Conservation (phyloP, 1,140 invertebrate genomes). For the Aricia agestis region DNA sequence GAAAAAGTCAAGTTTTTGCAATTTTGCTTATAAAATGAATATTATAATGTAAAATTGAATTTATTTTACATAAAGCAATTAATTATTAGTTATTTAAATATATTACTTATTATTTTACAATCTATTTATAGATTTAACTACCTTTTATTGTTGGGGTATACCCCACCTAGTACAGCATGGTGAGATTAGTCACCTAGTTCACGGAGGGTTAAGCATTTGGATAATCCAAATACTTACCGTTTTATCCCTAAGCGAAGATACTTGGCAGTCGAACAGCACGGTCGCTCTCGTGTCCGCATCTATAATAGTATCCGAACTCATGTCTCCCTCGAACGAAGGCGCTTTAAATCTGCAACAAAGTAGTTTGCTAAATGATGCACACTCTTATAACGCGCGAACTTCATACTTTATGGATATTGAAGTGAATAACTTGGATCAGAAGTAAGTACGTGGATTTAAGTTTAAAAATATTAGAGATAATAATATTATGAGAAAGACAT, state of each 20-base stretch:
- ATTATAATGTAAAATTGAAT: too few relatives aligned
- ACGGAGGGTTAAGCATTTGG: too few relatives aligned
- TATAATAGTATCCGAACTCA: constrained; percentile 47
- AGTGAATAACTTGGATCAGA: neutral
- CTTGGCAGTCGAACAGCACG: constrained; percentile 59
- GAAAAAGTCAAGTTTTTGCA: too few relatives aligned
- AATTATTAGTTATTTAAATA: too few relatives aligned
- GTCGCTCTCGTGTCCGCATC: constrained; percentile 60
- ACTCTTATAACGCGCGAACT: neutral
- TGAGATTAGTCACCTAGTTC: too few relatives aligned
- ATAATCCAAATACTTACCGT: constrained; percentile 36
- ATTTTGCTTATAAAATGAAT: too few relatives aligned
- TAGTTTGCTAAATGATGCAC: neutral
- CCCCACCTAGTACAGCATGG: too few relatives aligned
- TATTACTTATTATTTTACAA: too few relatives aligned
- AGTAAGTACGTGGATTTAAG: neutral
- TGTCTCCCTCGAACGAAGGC: constrained; percentile 57
- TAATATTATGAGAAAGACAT: too few relatives aligned
- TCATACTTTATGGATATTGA: neutral
- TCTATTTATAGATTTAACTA: too few relatives aligned
- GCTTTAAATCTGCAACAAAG: constrained; percentile 47
- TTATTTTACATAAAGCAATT: too few relatives aligned
- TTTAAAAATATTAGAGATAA: neutral
- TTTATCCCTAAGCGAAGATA: constrained; percentile 61
- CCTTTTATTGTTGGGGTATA: too few relatives aligned